These are phyloP conservation scores for Zaprionus capensis DNA, from an alignment of 1,140 invertebrate genomes.

Conservation along the genomic window DNA sequence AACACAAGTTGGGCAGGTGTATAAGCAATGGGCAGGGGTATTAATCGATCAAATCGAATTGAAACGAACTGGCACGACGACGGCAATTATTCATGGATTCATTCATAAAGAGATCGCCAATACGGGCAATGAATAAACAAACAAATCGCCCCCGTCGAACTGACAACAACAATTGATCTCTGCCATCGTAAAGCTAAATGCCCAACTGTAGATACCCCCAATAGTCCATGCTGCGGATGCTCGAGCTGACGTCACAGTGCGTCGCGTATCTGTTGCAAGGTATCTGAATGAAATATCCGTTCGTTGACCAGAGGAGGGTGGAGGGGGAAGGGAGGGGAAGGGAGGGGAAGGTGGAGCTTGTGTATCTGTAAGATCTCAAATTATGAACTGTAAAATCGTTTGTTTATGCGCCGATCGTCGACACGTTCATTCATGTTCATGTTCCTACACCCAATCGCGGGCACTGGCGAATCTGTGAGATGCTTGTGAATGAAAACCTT, in stretches of 20 bases:
- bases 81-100: slow-evolving; percentile 78
- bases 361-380: slow-evolving; percentile 68
- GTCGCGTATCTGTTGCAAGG: neutral
- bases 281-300: slow-evolving; percentile 64
- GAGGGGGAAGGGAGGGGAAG: too few relatives aligned
- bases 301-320: slow-evolving; percentile 9
- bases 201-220: slow-evolving; percentile 3
- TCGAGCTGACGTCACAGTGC: slow-evolving; percentile 37
- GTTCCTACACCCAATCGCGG: slow-evolving; percentile 2
- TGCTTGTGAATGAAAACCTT: slow-evolving; percentile 38
- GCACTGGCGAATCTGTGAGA: slow-evolving; percentile 6
- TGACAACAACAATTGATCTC: slow-evolving; percentile 77
- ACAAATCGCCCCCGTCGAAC: slow-evolving; percentile 58
- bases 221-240: slow-evolving; percentile 28
- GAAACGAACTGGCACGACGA: slow-evolving; percentile 49
- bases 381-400: slow-evolving; percentile 63
- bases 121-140: slow-evolving; percentile 66
- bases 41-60: slow-evolving; percentile 66
- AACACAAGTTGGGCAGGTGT: slow-evolving; percentile 21
- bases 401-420: slow-evolving; percentile 60
- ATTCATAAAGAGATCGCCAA: slow-evolving; percentile 75
- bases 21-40: slow-evolving; percentile 14
- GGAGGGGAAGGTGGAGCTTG: slow-evolving; percentile 10
- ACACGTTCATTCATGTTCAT: slow-evolving; percentile 50
- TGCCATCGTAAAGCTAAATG: slow-evolving; percentile 38